These are phyloP conservation scores for Tipula vernalis DNA, from an alignment of 2,888 invertebrate species.

Conservation along the genomic window DNA sequence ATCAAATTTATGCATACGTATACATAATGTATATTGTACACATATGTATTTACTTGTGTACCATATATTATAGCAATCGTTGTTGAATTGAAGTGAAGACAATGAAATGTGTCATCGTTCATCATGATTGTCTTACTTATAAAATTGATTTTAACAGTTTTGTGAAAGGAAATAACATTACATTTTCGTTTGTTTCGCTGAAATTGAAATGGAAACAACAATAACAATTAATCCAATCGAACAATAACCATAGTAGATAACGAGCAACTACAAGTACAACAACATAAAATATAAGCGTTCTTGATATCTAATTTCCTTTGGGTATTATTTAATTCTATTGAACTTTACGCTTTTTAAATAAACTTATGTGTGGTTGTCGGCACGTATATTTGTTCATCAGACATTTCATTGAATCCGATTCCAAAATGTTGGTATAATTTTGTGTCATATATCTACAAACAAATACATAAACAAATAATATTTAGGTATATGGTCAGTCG, in stretches of 20 bases:
- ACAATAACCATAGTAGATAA: neutral
- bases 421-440: neutral
- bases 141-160: neutral
- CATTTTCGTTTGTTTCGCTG: neutral
- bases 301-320: neutral
- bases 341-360: neutral
- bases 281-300: neutral
- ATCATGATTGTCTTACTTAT: neutral
- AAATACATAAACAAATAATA: neutral
- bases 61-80: neutral
- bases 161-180: neutral
- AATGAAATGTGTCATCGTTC: neutral
- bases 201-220: neutral
- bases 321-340: neutral
- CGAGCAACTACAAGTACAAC: neutral
- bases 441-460: neutral
- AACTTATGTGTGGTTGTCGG: neutral
- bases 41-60: neutral
- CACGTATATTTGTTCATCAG: neutral
- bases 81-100: neutral
- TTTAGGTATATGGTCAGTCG: neutral
- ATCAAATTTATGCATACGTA: neutral
- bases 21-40: neutral
- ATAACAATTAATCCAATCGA: neutral
- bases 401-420: neutral